Conservation (phyloP, 2,113 vertebrate genomes). For the Pipa parva region DNA sequence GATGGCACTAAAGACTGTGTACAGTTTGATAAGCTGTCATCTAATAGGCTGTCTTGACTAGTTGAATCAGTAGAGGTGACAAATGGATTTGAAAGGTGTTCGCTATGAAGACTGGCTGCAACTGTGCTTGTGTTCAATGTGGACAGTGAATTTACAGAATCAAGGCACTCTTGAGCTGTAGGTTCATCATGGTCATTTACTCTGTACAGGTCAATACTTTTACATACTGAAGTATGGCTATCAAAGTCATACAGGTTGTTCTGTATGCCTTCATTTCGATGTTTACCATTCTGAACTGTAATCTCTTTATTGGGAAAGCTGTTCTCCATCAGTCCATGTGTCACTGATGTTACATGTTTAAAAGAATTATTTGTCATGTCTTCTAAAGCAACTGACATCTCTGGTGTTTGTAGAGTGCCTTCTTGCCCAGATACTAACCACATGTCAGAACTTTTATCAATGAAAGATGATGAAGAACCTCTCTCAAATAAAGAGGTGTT, state of each 20-base stretch:
- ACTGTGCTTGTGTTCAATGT: neutral
- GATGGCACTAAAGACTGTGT: conserved; percentile 63
- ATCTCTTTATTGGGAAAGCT: neutral
- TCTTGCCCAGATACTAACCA: neutral
- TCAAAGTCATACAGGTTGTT: neutral
- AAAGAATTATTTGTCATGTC: conserved; percentile 45
- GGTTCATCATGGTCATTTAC: neutral
- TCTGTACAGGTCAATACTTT: conserved; percentile 8
- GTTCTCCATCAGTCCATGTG: conserved; percentile 41
- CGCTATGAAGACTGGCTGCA: neutral
- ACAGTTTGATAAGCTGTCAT: conserved; percentile 73
- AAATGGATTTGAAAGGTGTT: conserved; percentile 40
- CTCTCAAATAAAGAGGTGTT: conserved; percentile 49
- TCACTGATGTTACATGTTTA: conserved; percentile 43
- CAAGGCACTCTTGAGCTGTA: neutral
- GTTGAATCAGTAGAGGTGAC: conserved; percentile 70
- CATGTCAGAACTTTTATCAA: neutral
- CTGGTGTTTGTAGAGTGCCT: conserved; percentile 38
- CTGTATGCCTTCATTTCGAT: neutral
- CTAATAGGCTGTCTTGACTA: conserved; percentile 86
- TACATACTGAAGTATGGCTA: neutral
- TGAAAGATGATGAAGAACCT: too few relatives aligned
- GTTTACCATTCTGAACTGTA: neutral
- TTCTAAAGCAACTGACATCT: conserved; percentile 52
- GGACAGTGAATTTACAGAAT: neutral